These are phyloP conservation scores for Synanthedon tipuliformis DNA, from an alignment of 2,888 invertebrate species.

Conservation along the genomic window DNA sequence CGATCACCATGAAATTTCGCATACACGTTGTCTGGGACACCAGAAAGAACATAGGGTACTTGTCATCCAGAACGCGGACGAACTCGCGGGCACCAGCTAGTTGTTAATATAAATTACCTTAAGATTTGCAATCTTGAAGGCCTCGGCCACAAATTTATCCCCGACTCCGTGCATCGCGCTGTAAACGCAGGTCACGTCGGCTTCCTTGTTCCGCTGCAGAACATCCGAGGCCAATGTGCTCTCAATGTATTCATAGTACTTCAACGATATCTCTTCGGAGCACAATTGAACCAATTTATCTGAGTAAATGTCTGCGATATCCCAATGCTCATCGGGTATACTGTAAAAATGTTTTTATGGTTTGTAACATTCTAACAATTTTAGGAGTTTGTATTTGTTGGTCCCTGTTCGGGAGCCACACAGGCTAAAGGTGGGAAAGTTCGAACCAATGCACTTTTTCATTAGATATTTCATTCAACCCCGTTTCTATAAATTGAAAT, in stretches of 20 bases:
- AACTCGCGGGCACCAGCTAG: too few relatives aligned
- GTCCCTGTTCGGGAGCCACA: too few relatives aligned
- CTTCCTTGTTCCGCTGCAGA: conserved; percentile 65
- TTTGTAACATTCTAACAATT: too few relatives aligned
- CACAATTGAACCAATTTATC: conserved; percentile 77
- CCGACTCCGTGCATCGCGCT: conserved; percentile 99
- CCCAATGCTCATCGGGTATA: conserved; percentile 85
- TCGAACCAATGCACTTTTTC: too few relatives aligned
- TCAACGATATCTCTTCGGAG: conserved; percentile 71
- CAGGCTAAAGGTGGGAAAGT: too few relatives aligned
- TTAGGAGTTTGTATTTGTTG: too few relatives aligned
- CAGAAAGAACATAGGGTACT: too few relatives aligned
- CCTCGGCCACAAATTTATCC: conserved; percentile 78
- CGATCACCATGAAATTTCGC: too few relatives aligned
- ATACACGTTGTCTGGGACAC: too few relatives aligned
- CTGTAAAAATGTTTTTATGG: conserved; percentile 20
- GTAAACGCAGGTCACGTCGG: conserved; percentile 80
- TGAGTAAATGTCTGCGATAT: conserved; percentile 68
- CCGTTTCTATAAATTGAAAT: too few relatives aligned
- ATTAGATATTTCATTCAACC: too few relatives aligned
- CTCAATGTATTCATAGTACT: conserved; percentile 75
- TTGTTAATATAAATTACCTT: conserved; percentile 59
- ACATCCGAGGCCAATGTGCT: conserved; percentile 64
- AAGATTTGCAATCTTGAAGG: conserved; percentile 81
- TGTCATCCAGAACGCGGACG: too few relatives aligned